These are phyloP conservation scores for Passerina amoena DNA, from an alignment of 2,113 vertebrate species.

Conservation along the genomic window DNA sequence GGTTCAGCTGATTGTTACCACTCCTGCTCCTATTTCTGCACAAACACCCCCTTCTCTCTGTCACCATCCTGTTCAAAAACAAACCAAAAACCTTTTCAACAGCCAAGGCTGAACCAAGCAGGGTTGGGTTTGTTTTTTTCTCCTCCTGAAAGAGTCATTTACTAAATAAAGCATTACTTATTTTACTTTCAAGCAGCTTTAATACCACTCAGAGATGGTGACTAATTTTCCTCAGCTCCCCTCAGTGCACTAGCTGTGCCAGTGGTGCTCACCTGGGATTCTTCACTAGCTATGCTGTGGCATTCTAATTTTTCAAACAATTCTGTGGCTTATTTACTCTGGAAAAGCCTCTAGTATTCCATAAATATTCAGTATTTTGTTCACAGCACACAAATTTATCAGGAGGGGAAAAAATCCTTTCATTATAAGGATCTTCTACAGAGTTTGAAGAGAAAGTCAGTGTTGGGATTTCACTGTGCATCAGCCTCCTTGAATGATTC, in stretches of 20 bases:
- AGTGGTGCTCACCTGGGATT: background rate
- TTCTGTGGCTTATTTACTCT: background rate
- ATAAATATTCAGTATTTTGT: background rate
- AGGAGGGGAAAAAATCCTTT: background rate
- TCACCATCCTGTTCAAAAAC: background rate
- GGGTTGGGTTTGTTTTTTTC: background rate
- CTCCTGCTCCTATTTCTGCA: background rate
- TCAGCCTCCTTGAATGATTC: background rate
- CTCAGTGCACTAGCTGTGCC: background rate
- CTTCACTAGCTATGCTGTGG: background rate
- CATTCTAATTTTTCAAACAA: background rate
- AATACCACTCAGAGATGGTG: background rate
- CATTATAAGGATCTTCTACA: background rate
- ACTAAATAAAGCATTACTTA: background rate
- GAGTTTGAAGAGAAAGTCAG: background rate
- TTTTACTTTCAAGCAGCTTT: background rate
- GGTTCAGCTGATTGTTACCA: background rate
- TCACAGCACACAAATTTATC: background rate
- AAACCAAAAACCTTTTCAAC: background rate
- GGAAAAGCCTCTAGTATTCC: background rate
- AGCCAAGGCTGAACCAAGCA: background rate
- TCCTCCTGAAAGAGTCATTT: background rate
- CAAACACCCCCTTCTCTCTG: background rate
- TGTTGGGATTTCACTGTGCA: background rate
- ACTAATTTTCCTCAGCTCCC: background rate